A percentile compares a stretch with the other conserved stretches of the same genome.
Evolutionary conservation across 2,113 vertebrate genomes (phyloP).

Genomic region (Catharus fuscescens): DNA sequence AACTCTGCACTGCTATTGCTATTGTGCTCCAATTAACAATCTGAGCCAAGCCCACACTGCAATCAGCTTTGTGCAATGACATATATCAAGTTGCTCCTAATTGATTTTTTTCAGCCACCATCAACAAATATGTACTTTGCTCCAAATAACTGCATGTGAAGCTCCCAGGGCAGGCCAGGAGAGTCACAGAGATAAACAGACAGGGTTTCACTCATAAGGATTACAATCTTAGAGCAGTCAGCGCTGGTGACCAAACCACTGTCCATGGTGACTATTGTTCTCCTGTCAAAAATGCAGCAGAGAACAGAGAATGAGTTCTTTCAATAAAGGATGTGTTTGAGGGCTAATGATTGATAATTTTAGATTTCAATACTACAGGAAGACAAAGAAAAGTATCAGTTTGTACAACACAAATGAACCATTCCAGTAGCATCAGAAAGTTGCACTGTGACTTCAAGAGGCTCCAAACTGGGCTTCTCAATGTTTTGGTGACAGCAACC

Average conservation of each 20-base stretch:
- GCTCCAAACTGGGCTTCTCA: not conserved
- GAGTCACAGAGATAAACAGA: not conserved
- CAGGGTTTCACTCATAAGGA: not conserved
- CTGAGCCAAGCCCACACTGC: not conserved
- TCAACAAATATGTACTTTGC: not conserved
- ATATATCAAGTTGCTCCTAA: not conserved
- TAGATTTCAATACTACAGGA: not conserved
- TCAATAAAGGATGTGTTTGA: not conserved
- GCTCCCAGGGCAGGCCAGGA: not conserved
- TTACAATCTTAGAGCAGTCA: not conserved
- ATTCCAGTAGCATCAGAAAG: not conserved
- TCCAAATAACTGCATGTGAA: not conserved
- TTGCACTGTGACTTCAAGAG: not conserved
- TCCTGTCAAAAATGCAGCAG: not conserved
- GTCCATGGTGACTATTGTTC: not conserved
- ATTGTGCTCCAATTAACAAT: not conserved
- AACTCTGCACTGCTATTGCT: not conserved
- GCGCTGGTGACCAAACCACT: not conserved
- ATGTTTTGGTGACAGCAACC: not conserved
- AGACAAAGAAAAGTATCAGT: not conserved
- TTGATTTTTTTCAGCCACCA: not conserved
- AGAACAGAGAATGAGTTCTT: not conserved
- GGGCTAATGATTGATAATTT: not conserved
- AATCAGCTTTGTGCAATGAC: not conserved
- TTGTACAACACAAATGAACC: not conserved